Percentiles rank a stretch among this genome's conserved stretches.
Evolutionary conservation across 2,113 vertebrate species (phyloP).

Genomic region (Kryptolebias marmoratus): DNA sequence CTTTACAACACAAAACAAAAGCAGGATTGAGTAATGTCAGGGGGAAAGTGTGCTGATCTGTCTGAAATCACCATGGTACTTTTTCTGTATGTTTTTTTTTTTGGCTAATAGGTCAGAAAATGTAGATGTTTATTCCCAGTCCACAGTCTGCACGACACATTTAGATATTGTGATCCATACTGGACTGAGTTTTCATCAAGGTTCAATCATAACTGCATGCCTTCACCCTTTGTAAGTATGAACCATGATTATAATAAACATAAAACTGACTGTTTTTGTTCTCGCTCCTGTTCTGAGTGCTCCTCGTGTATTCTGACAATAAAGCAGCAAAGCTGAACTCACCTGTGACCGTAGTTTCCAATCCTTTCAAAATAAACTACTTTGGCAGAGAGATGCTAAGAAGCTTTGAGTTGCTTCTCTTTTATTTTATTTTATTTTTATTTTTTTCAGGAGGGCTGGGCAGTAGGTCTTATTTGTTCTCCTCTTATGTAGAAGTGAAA

Average conservation of each 20-base stretch:
- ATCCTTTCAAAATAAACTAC: too few species aligned
- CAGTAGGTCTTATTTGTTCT: too few species aligned
- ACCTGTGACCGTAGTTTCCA: background rate
- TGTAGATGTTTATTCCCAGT: conserved; percentile 40
- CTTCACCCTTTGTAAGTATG: conserved; percentile 71
- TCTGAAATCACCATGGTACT: conserved; percentile 14
- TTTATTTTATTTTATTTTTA: too few species aligned
- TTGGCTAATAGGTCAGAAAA: conserved; percentile 21
- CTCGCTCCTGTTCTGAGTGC: background rate
- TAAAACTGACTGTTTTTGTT: conserved; percentile 10
- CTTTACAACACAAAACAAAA: conserved; percentile 16
- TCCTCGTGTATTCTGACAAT: background rate
- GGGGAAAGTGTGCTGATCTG: conserved; percentile 20
- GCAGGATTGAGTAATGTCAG: conserved; percentile 21
- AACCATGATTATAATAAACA: conserved; percentile 64
- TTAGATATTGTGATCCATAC: conserved; percentile 40
- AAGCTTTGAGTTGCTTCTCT: too few species aligned
- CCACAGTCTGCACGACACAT: conserved; percentile 46
- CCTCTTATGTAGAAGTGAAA: too few species aligned
- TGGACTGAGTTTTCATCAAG: conserved; percentile 44
- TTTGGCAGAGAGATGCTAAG: too few species aligned
- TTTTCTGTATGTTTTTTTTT: conserved; percentile 19
- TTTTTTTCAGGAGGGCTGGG: too few species aligned
- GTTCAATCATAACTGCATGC: conserved; percentile 57
- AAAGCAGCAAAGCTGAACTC: background rate